These are phyloP conservation scores for Himalopsyche japonica DNA, from an alignment of 2,888 invertebrate species.

Conservation along the genomic window DNA sequence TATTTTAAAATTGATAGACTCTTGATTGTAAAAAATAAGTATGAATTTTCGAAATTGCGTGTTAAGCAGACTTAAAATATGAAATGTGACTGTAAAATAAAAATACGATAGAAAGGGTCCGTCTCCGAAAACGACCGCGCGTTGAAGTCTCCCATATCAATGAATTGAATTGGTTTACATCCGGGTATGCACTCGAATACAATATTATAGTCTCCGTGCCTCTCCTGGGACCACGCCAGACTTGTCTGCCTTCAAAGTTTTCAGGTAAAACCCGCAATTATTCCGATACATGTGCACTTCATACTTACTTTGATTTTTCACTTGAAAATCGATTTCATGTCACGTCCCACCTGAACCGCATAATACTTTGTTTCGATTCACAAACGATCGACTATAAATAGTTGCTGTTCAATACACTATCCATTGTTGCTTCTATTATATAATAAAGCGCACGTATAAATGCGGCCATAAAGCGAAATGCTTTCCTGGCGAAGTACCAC, in stretches of 20 bases:
- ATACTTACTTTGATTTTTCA: not conserved
- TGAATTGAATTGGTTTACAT: not conserved
- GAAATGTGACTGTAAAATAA: too few species aligned
- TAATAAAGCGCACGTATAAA: not conserved
- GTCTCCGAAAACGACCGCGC: not conserved
- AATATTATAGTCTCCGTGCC: not conserved
- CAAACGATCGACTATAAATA: not conserved
- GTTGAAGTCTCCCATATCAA: not conserved
- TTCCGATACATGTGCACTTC: not conserved
- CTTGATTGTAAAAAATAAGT: too few species aligned
- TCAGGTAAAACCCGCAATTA: conserved; percentile 1
- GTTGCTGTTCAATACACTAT: not conserved
- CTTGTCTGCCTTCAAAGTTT: not conserved
- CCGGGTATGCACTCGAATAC: not conserved
- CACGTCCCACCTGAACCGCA: not conserved
- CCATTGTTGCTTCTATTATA: not conserved
- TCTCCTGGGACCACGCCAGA: not conserved
- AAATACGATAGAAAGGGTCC: not conserved
- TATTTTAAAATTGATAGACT: too few species aligned
- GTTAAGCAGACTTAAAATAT: too few species aligned
- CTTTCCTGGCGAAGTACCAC: too few species aligned
- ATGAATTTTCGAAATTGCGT: too few species aligned
- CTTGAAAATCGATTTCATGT: not conserved
- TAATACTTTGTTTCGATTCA: not conserved
- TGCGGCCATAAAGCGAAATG: too few species aligned